These are phyloP conservation scores for Nysson spinosus DNA, from an alignment of 2,888 invertebrate genomes.

Conservation along the genomic window DNA sequence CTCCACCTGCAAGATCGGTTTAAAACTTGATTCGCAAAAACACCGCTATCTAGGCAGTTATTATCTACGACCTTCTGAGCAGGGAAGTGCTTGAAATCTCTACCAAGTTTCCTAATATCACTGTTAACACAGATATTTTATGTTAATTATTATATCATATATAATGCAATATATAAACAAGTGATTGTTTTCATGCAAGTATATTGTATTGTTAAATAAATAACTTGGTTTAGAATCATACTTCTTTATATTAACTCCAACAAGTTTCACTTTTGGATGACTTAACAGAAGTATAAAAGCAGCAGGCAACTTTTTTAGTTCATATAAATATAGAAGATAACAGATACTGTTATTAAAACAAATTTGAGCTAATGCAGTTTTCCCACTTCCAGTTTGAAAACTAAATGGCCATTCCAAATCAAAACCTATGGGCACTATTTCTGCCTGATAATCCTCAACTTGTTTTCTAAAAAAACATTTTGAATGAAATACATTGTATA, in stretches of 20 bases:
- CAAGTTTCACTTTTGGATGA: slow-evolving; percentile 80
- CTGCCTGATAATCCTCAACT: slow-evolving; percentile 67
- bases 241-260: slow-evolving; percentile 84
- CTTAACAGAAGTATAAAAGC: slow-evolving; percentile 79
- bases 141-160: too few species aligned
- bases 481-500: slow-evolving; percentile 2
- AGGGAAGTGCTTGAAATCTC: slow-evolving; percentile 81
- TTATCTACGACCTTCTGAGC: slow-evolving; percentile 79
- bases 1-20: slow-evolving; percentile 81
- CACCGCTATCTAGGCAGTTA: slow-evolving; percentile 81
- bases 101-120: slow-evolving; percentile 81
- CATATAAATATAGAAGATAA: slow-evolving; percentile 80
- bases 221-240: slow-evolving; percentile 68
- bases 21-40: slow-evolving; percentile 80
- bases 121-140: too few species aligned
- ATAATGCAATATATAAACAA: not conserved
- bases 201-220: not conserved
- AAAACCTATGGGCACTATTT: slow-evolving; percentile 80
- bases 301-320: slow-evolving; percentile 80
- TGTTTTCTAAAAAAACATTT: slow-evolving; percentile 66
- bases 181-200: too few species aligned
- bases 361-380: slow-evolving; percentile 82
- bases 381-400: slow-evolving; percentile 81
- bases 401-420: slow-evolving; percentile 84
- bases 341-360: slow-evolving; percentile 79